Evolutionary conservation across 2,888 invertebrate genomes (phyloP).

Genomic region (Monochamus alternatus): DNA sequence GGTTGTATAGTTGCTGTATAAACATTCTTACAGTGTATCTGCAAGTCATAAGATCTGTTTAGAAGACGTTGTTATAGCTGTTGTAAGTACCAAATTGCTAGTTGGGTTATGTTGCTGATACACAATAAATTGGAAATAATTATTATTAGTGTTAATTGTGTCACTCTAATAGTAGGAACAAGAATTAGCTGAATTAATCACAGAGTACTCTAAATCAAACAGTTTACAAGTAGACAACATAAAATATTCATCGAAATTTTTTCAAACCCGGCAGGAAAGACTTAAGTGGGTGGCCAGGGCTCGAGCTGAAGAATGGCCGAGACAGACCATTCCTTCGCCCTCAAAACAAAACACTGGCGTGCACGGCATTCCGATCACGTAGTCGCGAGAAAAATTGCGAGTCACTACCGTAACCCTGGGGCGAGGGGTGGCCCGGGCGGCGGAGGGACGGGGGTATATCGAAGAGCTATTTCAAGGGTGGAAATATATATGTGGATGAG

Average conservation of each 20-base stretch:
- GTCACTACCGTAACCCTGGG: conserved; percentile 68
- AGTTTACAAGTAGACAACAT: background rate
- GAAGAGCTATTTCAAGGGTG: conserved; percentile 69
- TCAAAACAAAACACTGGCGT: conserved; percentile 68
- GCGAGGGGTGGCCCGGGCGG: conserved; percentile 53
- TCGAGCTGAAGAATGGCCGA: conserved; percentile 35
- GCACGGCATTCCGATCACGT: conserved; percentile 69
- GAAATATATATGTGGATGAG: conserved; percentile 64
- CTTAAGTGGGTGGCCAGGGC: conserved; percentile 11
- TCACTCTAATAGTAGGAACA: too few species aligned
- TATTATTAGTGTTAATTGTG: too few species aligned
- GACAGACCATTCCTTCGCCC: conserved; percentile 53
- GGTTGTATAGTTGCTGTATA: too few species aligned
- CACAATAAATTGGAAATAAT: too few species aligned
- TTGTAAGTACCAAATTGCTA: too few species aligned
- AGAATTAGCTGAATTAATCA: too few species aligned
- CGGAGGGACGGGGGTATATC: conserved; percentile 63
- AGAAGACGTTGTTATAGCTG: too few species aligned
- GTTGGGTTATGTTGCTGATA: too few species aligned
- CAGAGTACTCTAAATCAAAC: too few species aligned
- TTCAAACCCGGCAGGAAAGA: conserved; percentile 13
- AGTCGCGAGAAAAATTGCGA: conserved; percentile 72
- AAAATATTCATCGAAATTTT: conserved; percentile 25
- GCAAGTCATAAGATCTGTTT: too few species aligned
- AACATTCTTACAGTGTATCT: too few species aligned